These are phyloP conservation scores for Tenrec ecaudatus DNA, from an alignment of 2,113 vertebrate species.

Conservation along the genomic window DNA sequence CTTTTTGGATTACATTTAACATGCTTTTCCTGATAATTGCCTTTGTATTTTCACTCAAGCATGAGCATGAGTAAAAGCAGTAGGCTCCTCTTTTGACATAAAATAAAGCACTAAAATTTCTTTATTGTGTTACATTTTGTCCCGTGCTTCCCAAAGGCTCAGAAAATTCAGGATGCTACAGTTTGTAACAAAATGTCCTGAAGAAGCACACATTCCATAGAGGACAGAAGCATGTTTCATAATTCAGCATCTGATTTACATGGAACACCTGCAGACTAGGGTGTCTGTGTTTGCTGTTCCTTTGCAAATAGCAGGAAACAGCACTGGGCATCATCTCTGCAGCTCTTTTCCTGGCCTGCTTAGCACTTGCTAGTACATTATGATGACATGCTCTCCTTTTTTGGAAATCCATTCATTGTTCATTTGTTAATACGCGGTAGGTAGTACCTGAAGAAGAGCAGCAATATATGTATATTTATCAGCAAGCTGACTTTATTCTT, in stretches of 20 bases:
- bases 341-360: background rate
- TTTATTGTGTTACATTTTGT: constrained; percentile 30
- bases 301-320: constrained; percentile 55
- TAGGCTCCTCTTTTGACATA: too few relatives aligned
- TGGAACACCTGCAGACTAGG: background rate
- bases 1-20: constrained; percentile 11
- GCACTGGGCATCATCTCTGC: background rate
- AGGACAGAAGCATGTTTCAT: background rate
- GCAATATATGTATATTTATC: too few relatives aligned
- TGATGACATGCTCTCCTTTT: background rate
- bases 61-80: background rate
- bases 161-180: constrained; percentile 45
- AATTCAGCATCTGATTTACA: constrained; percentile 50
- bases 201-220: constrained; percentile 20
- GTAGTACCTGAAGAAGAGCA: background rate
- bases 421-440: background rate
- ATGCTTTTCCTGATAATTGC: constrained; percentile 37
- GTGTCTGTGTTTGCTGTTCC: constrained; percentile 41
- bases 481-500: too few relatives aligned
- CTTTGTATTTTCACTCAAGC: constrained; percentile 5
- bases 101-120: background rate
- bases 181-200: constrained; percentile 59
- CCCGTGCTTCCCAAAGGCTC: constrained; percentile 24
- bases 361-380: background rate
- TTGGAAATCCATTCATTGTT: background rate